Evolutionary conservation across 2,113 vertebrate genomes (phyloP), one percentile per base, ranked within the genome.

Genomic region (Rhea americana): DNA sequence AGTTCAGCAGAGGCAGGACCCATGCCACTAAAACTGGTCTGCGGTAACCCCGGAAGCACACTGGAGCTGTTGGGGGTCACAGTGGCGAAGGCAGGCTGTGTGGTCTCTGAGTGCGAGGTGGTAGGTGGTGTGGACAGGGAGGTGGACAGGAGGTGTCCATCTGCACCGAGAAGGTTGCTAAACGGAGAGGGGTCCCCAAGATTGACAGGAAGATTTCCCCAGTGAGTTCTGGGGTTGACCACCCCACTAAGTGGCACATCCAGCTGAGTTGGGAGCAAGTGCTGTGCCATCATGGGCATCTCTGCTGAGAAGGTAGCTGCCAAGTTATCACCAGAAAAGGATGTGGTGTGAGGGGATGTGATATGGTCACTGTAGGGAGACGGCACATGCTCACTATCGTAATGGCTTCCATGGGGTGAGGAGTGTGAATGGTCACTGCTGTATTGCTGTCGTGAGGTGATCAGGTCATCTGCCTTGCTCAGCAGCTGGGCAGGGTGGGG

Each of bases 361-460:
- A 99, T 99, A 96, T 99, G 99, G 97, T 99, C 99, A 61, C 99
- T 99, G 96, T 99, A 99, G 50, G 99, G 99, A 81, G 99, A 99
- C 85, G 99, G 98, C 97, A 99, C 98, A 43, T 98, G 99, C 98
- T 99, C 99, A 41, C 99, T 99, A 97, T 99, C 98, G 93, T 99
- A 99, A 98, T 99, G 99, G 98, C 99, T 99, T 98, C 98, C 98
- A 79, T 98, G 98, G 84, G 99, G 98, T 82, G 99, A 99, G 84
- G 98, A 98, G 87, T 98, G 98, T 94, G 98, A 98, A 95, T 98
- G 98, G 92, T 98, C 98, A 97, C 98, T 98, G 97, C 98, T 98
- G 97, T 98, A 98, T 98, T 98, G 98, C 98, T 98, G 98, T 98
- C 97, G 98, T 97, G 98, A 98, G 97, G 98, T 97, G 97, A 98